Percentiles rank a stretch among this genome's conserved stretches.
Conservation (phyloP, 2,113 vertebrate species). For the Donacobius atricapilla region DNA sequence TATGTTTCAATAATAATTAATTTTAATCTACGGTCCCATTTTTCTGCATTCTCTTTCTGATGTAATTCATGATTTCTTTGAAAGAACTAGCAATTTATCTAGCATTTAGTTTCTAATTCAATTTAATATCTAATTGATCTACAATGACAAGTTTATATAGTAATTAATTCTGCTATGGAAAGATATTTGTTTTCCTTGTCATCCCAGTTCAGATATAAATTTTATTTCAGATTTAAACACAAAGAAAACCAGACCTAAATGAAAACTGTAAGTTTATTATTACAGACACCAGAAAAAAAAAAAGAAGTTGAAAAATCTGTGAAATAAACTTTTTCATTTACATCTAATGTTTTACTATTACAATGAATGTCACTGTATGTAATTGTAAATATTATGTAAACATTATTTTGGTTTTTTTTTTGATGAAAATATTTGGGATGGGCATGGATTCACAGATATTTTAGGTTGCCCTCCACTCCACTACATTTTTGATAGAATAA, state of each 20-base stretch:
- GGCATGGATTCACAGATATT: neutral
- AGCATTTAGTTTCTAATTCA: neutral
- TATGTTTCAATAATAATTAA: neutral
- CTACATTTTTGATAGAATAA: neutral
- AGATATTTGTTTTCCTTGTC: neutral
- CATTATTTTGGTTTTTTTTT: neutral
- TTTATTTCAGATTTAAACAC: neutral
- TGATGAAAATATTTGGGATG: neutral
- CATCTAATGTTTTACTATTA: neutral
- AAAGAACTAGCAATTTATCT: neutral
- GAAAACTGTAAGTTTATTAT: neutral
- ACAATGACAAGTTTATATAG: neutral
- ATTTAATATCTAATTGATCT: neutral
- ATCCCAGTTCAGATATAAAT: neutral
- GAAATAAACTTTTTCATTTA: neutral
- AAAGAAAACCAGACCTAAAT: neutral
- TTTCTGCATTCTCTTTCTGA: neutral
- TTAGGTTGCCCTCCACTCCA: neutral
- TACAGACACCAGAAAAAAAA: rapidly evolving
- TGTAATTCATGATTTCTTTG: neutral
- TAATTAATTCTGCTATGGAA: neutral
- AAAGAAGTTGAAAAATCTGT: neutral
- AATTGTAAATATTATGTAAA: neutral
- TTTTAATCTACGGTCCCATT: neutral
- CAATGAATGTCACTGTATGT: neutral